phyloP scores from a whole-genome alignment of 2,113 vertebrate genomes.

The Procavia capensis region DNA sequence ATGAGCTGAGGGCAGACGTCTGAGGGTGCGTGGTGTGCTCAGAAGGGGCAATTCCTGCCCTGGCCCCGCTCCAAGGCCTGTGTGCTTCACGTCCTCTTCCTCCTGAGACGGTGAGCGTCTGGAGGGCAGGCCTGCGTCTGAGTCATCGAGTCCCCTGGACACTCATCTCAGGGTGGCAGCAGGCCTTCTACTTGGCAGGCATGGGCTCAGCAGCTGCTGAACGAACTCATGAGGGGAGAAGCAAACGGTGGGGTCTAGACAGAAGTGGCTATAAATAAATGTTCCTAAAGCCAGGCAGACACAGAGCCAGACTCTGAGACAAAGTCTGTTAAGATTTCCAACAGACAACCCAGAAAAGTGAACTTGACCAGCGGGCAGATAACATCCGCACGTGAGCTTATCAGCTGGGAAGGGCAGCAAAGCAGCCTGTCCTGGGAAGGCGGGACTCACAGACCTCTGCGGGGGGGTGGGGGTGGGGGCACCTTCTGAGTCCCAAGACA shows the following conservation, averaged over 20 bases:
- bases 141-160: background rate
- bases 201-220: background rate
- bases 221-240: background rate
- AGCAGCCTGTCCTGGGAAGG: background rate
- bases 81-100: background rate
- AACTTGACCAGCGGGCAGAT: background rate
- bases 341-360: background rate
- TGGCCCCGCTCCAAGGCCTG: background rate
- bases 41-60: background rate
- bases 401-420: background rate
- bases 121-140: background rate
- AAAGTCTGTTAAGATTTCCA: background rate
- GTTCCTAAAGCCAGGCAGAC: background rate
- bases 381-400: background rate
- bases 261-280: slow-evolving; percentile 4
- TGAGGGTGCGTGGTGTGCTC: background rate
- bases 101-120: background rate
- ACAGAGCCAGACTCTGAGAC: background rate
- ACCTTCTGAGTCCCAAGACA: background rate
- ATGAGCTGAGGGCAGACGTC: background rate
- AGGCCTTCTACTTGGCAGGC: background rate
- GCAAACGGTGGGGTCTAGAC: background rate
- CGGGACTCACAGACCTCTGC: background rate
- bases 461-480: background rate
- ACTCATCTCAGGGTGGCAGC: fast-evolving